Evolutionary conservation across 2,797 vertebrate species (phyloP), one percentile per base, ranked within the genome.

Genomic region (Botia kubotai): DNA sequence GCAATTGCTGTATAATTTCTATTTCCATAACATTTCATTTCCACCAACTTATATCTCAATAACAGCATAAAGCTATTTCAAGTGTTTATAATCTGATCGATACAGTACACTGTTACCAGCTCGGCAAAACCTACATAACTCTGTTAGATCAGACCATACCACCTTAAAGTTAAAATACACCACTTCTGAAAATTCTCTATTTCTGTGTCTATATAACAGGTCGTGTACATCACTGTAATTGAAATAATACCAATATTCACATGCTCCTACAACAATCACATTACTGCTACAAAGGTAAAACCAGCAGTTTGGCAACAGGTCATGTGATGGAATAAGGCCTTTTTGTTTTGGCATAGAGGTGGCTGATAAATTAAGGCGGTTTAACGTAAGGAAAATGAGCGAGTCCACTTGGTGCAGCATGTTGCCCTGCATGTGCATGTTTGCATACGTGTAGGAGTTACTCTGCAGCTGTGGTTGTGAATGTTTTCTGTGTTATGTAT

Each of bases 361-460:
- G 0, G 43, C 46, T 43, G 23, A 36, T 60, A 7, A 6, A 63
- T 82, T 79, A 83, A 86, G 82, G 84, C 82, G 58, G 14, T 14
- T 43, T 33, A 53, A 67, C 13, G 23, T 68, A 70, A 60, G 12
- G 23, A 70, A 71, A 52, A 78, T 55, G 0, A 73, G 53, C 68
- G 67, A 36, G 66, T 70, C 70, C 81, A 73, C 75, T 82, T 74
- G 33, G 21, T 46, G 62, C 26, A 26, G 76, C 63, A 39, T 19
- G 63, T 17, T 33, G 29, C 19, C 14, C 8, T 21, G 14, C 36
- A 48, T 43, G 19, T 79, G n/a, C 39, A 46, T 13, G 72, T 57
- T 70, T 78, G 58, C n/a, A 72, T 78, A 23, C 17, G n/a, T 70
- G 76, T 78, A 78, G 76, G 76, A 78, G 76, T 77, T 69, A 19